Base-by-base conservation (phyloP, 30 jellyfish, hydroid and myxozoan species). In the Cassiopea xamachana region DNA sequence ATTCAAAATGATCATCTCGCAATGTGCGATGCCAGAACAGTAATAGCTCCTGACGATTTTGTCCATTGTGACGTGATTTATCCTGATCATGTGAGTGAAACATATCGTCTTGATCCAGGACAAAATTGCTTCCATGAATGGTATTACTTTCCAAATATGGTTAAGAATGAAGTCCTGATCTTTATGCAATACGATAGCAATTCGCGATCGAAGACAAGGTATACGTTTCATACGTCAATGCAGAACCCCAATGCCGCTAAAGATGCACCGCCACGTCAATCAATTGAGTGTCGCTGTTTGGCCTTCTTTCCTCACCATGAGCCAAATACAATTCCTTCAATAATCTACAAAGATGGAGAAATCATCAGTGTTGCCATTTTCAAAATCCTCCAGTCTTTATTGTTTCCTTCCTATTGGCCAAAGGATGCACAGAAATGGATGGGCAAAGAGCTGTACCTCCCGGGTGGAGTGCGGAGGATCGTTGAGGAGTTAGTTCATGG, bases 141-240 rank as follows among this genome's bases (percentile, higher is more conserved):
- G 93, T 86, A 86, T 43, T 86, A 86, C 50, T 86, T 73, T 59
- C 93, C 93, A 1, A 79, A 70, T 61, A 86, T 86, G 93, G 61
- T 60, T 59, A 86, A 86, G 43, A 39, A 48, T 5, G 93, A 73
- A 59, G 75, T 86, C 12, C 48, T 86, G 58, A 27, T 86, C 50
- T 86, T 86, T 70, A 86, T 75, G 87, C 93, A 86, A 81, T 86
- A 79, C 60, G 93, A 86, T 43, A 75, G 88, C 75, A 71, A 86
- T 62, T 45, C 93, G 17, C 9, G 76, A 60, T 46, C 87, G n/a
- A 67, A 68, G 15, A 71, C 93, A 60, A 9, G 93, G 46, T 86
- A 75, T 75, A 61, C 88, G n/a, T 86, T 86, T 58, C 93, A 86
- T 39, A 75, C 93, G 1, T 59, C 93, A 2, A 39, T 86, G 50